Evolutionary conservation across 1,140 invertebrate genomes (phyloP), one percentile per base, ranked within the genome.

Genomic region (Drosophila carrolli): DNA sequence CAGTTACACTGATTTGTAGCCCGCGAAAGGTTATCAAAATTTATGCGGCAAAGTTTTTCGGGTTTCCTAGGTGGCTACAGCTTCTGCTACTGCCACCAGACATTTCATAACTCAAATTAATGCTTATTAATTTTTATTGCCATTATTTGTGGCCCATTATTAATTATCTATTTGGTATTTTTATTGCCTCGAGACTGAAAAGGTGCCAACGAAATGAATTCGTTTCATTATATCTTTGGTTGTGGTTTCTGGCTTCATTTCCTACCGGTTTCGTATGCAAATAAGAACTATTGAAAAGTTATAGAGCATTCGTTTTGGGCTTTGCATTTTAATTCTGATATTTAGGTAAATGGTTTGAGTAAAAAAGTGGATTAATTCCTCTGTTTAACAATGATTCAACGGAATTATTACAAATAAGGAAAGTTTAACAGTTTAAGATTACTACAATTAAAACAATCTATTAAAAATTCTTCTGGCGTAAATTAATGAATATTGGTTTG

Each of bases 61-160:
- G 29, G 53, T 59, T 63, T 37, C 56, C 70, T 74, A 63, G 68
- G 44, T 38, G 66, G 66, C 66, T 46, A 68, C 66, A 38, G 63
- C 23, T 46, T 13, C 57, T 48, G 57, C 38, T 43, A 38, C 19
- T 38, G 47, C 32, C 48, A 55, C 16, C 71, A 50, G 53, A 57
- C 46, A 65, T 76, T 76, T 67, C 73, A 76, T 75, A 76, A 76
- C 72, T 76, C 53, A 75, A 57, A 76, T 76, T 59, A 76, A 76
- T 76, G 73, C 61, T 76, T 75, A 76, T 76, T 76, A 76, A 76
- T 76, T 76, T 75, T 76, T 75, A 76, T 76, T 76, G 72, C 73
- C 37, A 75, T 75, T 75, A 75, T 75, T 75, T 57, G 73, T 75
- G 54, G 61, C 29, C 72, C 54, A 53, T 76, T 76, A 76, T 76